Evolutionary conservation across 2,888 invertebrate genomes (phyloP).

Genomic region (Sialis lutaria): DNA sequence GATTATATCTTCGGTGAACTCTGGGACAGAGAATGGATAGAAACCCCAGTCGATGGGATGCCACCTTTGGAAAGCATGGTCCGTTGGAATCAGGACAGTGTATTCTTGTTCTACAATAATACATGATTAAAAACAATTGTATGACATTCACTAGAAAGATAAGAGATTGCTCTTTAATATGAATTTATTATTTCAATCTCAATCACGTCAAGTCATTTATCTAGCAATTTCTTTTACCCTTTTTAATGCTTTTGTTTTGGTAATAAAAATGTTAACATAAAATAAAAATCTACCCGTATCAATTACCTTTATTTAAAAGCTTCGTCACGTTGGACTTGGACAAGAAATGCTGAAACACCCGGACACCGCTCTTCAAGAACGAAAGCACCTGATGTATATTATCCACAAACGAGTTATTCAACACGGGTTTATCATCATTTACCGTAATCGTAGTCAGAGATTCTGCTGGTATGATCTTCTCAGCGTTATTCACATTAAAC

Average conservation of each 20-base stretch:
- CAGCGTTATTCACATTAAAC: slow-evolving; percentile 16
- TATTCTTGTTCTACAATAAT: slow-evolving; percentile 31
- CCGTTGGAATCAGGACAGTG: slow-evolving; percentile 43
- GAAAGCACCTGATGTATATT: slow-evolving; percentile 33
- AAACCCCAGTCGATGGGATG: slow-evolving; percentile 54
- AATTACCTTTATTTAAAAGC: slow-evolving; percentile 32
- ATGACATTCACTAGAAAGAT: no score
- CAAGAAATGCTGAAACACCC: slow-evolving; percentile 44
- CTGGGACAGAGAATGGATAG: slow-evolving; percentile 47
- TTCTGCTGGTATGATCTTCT: slow-evolving; percentile 8
- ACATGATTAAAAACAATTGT: no score
- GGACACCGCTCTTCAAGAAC: slow-evolving; percentile 41
- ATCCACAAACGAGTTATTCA: slow-evolving; percentile 17
- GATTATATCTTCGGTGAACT: slow-evolving; percentile 41
- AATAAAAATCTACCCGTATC: no score
- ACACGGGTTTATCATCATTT: slow-evolving; percentile 14
- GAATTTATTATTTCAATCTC: no score
- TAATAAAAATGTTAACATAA: not conserved
- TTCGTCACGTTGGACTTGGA: slow-evolving; percentile 40
- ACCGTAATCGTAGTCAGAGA: slow-evolving; percentile 14
- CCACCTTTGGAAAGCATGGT: slow-evolving; percentile 47
- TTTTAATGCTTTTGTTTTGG: not conserved
- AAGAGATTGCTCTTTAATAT: no score
- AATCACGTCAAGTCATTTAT: no score
- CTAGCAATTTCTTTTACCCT: no score